Evolutionary conservation across 2,797 vertebrate species (phyloP).

Genomic region (Moxostoma hubbsi): DNA sequence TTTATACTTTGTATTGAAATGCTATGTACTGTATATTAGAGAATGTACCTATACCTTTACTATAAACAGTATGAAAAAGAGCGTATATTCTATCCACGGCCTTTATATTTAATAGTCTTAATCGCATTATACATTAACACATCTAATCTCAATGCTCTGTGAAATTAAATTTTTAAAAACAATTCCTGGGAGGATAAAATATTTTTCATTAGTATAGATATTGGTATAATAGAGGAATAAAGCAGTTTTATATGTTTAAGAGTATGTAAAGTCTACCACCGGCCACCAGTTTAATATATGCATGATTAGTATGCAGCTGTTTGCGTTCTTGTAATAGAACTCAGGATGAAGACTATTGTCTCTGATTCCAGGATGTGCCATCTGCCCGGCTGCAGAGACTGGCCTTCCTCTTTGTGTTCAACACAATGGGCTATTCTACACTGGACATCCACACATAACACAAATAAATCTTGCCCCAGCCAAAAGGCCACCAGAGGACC

Average conservation of each 20-base stretch:
- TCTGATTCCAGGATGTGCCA: constrained; percentile 65
- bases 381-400: constrained; percentile 62
- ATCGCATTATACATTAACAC: background rate
- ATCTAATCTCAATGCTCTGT: background rate
- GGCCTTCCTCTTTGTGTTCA: constrained; percentile 61
- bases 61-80: background rate
- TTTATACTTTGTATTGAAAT: too few species aligned
- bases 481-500: constrained; percentile 46
- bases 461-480: constrained; percentile 81
- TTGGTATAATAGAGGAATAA: background rate
- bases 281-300: constrained; percentile 57
- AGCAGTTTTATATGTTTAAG: constrained; percentile 35
- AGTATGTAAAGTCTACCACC: constrained; percentile 53
- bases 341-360: constrained; percentile 62
- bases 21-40: background rate
- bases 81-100: background rate
- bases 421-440: constrained; percentile 61
- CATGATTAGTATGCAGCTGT: constrained; percentile 63
- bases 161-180: background rate
- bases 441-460: constrained; percentile 69
- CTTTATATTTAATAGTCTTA: background rate
- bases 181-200: background rate
- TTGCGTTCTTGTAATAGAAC: constrained; percentile 61
- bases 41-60: background rate
- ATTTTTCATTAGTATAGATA: background rate